Base-by-base conservation (phyloP, 2,797 vertebrate genomes). In the Poeciliopsis presidionis region DNA sequence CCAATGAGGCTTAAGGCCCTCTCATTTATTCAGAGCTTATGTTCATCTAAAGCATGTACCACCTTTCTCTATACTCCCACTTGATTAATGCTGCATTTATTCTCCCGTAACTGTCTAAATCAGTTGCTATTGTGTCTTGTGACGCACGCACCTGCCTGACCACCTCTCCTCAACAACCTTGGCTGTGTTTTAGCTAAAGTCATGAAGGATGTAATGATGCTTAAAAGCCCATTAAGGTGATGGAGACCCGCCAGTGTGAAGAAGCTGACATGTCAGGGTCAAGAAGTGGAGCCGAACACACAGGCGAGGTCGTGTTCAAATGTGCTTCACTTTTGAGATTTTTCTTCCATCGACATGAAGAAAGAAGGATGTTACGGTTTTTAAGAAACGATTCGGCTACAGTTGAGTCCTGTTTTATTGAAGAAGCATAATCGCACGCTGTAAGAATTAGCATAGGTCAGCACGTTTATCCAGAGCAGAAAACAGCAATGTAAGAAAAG, bases 201-300 rank as follows among this genome's bases (percentile, higher is more conserved):
- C 91, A 81, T 16, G 1, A 84, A 82, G 86, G 86, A 88, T 82
- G 71, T 88, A 91, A 92, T 86, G 85, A 83, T 53, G 75, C 83
- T 87, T 90, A 92, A 92, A 87, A 86, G 91, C 84, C 87, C 86
- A 92, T 94, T 93, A 90, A 79, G 80, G 90, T 91, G 90, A 92
- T 90, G 88, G 90, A 92, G 91, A 87, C 85, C 79, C 86, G 87
- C 59, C 69, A 28, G 72, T 75, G 9, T 0, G 74, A 75, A 16
- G 83, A 25, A 20, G 80, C 67, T 77, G 86, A 87, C 80, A 61
- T 72, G 73, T 87, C 83, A 74, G 82, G 81, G 88, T 88, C 83
- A 73, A 79, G 53, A 71, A 14, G 16, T 28, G 72, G 73, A 80
- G 82, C 76, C 46, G 69, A 81, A 65, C 72, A 57, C 72, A 71